phyloP scores from a whole-genome alignment of 2,113 vertebrate genomes.

The Myiozetetes cayanensis region DNA sequence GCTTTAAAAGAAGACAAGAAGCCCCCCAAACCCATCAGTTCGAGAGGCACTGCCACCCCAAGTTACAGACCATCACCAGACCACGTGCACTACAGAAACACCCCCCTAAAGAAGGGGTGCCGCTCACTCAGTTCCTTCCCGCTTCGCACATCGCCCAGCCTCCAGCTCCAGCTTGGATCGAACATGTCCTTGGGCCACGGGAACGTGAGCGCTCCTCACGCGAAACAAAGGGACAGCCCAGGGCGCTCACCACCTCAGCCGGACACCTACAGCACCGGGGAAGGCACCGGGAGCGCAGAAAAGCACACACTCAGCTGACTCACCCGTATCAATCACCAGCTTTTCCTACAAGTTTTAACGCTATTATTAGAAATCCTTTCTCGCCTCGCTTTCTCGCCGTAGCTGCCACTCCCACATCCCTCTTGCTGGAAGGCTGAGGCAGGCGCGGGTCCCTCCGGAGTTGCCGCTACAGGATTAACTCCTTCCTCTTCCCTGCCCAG shows the following conservation, averaged over 20 bases:
- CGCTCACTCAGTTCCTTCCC: not conserved
- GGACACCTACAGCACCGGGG: not conserved
- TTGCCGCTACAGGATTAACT: not conserved
- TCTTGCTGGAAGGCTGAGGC: not conserved
- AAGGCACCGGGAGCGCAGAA: not conserved
- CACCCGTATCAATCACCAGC: not conserved
- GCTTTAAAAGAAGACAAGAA: not conserved
- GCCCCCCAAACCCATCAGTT: not conserved
- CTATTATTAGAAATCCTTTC: not conserved
- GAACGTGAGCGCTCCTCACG: accelerated
- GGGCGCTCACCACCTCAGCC: not conserved
- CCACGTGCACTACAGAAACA: not conserved
- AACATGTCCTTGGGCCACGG: accelerated
- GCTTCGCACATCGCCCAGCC: accelerated
- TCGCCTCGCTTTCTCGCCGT: not conserved
- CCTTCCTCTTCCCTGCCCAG: not conserved
- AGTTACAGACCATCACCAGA: not conserved
- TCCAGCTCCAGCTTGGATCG: not conserved
- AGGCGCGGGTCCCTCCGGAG: not conserved
- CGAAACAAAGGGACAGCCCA: not conserved
- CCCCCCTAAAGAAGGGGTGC: accelerated
- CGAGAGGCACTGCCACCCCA: not conserved
- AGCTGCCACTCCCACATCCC: not conserved
- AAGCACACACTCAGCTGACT: accelerated
- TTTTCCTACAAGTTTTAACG: accelerated